A percentile compares a stretch with the other conserved stretches of the same genome.
phyloP scores from a whole-genome alignment of 1,140 invertebrate species.

The Bombus confusus region DNA sequence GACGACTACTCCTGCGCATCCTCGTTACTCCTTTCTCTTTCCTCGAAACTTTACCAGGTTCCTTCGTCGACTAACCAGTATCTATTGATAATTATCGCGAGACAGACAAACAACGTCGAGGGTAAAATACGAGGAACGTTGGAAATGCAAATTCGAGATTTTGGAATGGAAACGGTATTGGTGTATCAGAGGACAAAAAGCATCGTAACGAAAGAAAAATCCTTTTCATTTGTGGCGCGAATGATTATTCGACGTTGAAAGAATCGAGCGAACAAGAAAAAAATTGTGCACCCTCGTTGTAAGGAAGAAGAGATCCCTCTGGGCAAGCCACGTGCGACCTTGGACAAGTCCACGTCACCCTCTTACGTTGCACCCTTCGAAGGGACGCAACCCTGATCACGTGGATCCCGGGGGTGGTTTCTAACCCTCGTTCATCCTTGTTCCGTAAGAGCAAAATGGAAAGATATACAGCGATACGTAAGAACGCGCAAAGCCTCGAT shows the following conservation, averaged over 20 bases:
- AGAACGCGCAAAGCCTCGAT: neutral
- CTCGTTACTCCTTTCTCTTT: constrained; percentile 63
- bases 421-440: constrained; percentile 62
- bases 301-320: constrained; percentile 57
- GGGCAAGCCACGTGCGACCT: constrained; percentile 77
- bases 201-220: neutral
- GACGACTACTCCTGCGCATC: constrained; percentile 41
- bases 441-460: constrained; percentile 31
- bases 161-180: neutral
- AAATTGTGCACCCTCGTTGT: constrained; percentile 34
- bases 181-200: neutral
- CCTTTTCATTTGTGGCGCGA: neutral
- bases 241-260: neutral
- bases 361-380: constrained; percentile 62
- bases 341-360: constrained; percentile 71
- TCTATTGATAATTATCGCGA: neutral
- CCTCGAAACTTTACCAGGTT: constrained; percentile 42
- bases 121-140: neutral
- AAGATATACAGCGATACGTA: constrained; percentile 1
- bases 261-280: constrained; percentile 10
- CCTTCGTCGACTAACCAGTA: constrained; percentile 7
- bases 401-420: constrained; percentile 60
- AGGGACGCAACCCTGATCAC: constrained; percentile 68
- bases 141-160: neutral
- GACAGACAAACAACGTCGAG: no score